A percentile compares a stretch with the other conserved stretches of the same genome.
These are phyloP conservation scores for Anastrepha ludens DNA, from an alignment of 1,140 invertebrate genomes.

Conservation along the genomic window DNA sequence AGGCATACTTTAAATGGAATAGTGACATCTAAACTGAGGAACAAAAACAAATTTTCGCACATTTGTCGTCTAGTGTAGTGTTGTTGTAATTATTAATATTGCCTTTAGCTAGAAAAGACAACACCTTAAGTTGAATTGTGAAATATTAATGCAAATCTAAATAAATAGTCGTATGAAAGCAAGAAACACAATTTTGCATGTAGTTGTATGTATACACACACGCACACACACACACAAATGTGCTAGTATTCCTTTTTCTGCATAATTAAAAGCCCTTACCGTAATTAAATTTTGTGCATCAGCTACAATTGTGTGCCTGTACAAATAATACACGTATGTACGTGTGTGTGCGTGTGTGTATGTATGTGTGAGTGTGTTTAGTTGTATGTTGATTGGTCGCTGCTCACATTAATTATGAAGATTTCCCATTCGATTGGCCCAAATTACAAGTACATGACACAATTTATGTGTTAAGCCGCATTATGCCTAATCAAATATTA, in stretches of 20 bases:
- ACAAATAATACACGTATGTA: not conserved
- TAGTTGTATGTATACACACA: not conserved
- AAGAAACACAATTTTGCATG: not conserved
- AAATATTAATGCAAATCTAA: not conserved
- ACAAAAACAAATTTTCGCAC: too few species aligned
- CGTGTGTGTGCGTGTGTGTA: not conserved
- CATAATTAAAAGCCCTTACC: not conserved
- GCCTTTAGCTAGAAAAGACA: not conserved
- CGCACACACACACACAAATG: not conserved
- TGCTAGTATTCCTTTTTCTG: not conserved
- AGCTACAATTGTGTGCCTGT: not conserved
- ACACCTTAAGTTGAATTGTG: not conserved
- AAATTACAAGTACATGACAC: not conserved
- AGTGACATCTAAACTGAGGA: too few species aligned
- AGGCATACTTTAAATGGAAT: too few species aligned
- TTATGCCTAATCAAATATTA: constrained; percentile 41
- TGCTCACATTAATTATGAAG: constrained; percentile 25
- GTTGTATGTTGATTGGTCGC: not conserved
- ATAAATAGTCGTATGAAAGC: not conserved
- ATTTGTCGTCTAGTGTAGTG: too few species aligned
- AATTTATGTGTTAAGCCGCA: constrained; percentile 36
- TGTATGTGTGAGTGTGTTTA: too few species aligned
- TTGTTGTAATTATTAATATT: not conserved
- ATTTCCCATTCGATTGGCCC: not conserved
- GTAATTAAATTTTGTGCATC: constrained; percentile 3